Conservation (phyloP, 2,797 vertebrate species). For the Erpetoichthys calabaricus region DNA sequence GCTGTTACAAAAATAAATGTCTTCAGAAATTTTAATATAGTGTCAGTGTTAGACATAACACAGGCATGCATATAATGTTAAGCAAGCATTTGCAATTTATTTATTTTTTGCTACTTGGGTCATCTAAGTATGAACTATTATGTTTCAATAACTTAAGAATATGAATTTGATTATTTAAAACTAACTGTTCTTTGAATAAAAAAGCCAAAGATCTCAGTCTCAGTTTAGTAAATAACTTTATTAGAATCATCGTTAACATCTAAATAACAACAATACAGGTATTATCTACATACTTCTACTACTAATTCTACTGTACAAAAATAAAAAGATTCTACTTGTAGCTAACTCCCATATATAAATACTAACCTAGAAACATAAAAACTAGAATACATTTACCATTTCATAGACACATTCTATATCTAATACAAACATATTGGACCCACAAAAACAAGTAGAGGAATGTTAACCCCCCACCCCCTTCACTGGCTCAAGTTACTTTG, state of each 20-base stretch:
- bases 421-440: constrained; percentile 20
- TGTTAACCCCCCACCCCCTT: constrained; percentile 6
- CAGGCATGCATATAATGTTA: no score
- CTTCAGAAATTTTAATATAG: constrained; percentile 1
- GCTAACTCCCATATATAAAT: constrained; percentile 24
- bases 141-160: constrained; percentile 4
- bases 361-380: constrained; percentile 23
- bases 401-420: constrained; percentile 18
- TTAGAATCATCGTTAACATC: constrained; percentile 68
- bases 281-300: constrained; percentile 59
- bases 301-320: constrained; percentile 68
- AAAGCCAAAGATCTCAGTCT: constrained; percentile 64
- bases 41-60: no score
- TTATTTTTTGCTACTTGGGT: no score
- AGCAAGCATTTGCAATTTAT: no score
- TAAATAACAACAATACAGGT: constrained; percentile 45
- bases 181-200: constrained; percentile 12
- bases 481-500: constrained; percentile 9
- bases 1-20: constrained; percentile 5
- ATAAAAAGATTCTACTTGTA: constrained; percentile 49
- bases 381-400: constrained; percentile 23
- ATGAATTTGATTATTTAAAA: constrained; percentile 3
- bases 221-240: constrained; percentile 74
- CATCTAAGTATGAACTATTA: background rate
- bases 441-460: constrained; percentile 17